These are phyloP conservation scores for Drosophila ercepeae DNA, from an alignment of 1,140 invertebrate species.

Conservation along the genomic window DNA sequence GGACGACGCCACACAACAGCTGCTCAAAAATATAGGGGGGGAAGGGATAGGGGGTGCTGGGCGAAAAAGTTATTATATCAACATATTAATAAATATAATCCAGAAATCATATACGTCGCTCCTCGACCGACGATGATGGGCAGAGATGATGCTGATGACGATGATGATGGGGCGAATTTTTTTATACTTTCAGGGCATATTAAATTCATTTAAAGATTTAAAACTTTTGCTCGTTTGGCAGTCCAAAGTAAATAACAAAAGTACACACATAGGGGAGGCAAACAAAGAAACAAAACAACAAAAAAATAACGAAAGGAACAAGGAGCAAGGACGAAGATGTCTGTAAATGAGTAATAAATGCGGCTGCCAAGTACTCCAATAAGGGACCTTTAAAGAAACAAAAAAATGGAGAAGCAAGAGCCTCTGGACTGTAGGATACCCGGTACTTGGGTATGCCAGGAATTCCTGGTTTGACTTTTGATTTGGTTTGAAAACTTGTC, in stretches of 20 bases:
- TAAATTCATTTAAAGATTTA: conserved; percentile 75
- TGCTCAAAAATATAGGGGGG: conserved; percentile 1
- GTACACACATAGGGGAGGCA: conserved; percentile 15
- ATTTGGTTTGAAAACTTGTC: not conserved
- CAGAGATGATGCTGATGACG: conserved; percentile 2
- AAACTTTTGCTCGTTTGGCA: conserved; percentile 70
- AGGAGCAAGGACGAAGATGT: conserved; percentile 46
- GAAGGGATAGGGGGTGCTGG: not conserved
- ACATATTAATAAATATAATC: conserved; percentile 54
- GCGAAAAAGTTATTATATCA: conserved; percentile 41
- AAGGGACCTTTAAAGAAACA: conserved; percentile 2
- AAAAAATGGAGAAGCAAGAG: not conserved
- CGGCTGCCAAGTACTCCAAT: conserved; percentile 43
- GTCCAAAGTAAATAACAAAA: conserved; percentile 71
- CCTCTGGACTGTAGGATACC: not conserved
- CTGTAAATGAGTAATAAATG: conserved; percentile 79
- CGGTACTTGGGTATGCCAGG: not conserved
- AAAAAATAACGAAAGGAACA: conserved; percentile 7
- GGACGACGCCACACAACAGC: conserved; percentile 34
- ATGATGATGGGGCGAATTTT: conserved; percentile 21
- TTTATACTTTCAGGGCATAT: conserved; percentile 55
- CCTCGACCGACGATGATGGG: conserved; percentile 6
- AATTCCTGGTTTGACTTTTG: too few relatives aligned
- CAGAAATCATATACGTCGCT: conserved; percentile 49
- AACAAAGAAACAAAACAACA: not conserved